These are phyloP conservation scores for Epizoanthus scotinus DNA, from an alignment of 92 coral and sea anemone genomes.

Conservation along the genomic window DNA sequence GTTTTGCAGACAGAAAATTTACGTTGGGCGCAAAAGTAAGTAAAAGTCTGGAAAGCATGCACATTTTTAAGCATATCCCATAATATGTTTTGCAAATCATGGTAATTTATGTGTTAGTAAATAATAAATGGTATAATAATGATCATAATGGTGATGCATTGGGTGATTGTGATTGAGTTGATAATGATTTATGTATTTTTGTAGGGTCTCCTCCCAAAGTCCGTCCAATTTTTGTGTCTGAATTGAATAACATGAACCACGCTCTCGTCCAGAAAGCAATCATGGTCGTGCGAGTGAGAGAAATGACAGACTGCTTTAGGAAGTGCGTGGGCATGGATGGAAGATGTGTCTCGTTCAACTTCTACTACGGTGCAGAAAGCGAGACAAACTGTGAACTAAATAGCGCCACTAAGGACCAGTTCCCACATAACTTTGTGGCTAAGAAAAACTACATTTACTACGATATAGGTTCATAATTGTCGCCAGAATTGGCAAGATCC, in stretches of 20 bases:
- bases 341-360: constrained; percentile 33
- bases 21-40: constrained; percentile 20
- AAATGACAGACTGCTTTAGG: constrained; percentile 22
- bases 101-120: too few relatives aligned
- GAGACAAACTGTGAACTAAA: constrained; percentile 28
- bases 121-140: too few relatives aligned
- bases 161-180: too few relatives aligned
- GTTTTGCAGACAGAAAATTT: constrained; percentile 26
- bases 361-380: background rate
- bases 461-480: constrained; percentile 1
- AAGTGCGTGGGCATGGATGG: constrained; percentile 35
- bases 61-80: too few relatives aligned
- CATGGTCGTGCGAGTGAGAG: constrained; percentile 7
- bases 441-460: constrained; percentile 15
- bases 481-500: too few relatives aligned
- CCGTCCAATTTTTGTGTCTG: constrained; percentile 24
- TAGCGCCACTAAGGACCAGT: constrained; percentile 15
- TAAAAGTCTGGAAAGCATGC: too few relatives aligned
- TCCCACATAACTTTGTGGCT: constrained; percentile 8
- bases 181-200: background rate
- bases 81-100: too few relatives aligned
- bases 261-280: constrained; percentile 3
- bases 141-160: too few relatives aligned
- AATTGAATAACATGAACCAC: constrained; percentile 24
- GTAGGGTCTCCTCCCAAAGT: background rate